Evolutionary conservation across 2,888 invertebrate species (phyloP).

Genomic region (Calameuta pallipes): DNA sequence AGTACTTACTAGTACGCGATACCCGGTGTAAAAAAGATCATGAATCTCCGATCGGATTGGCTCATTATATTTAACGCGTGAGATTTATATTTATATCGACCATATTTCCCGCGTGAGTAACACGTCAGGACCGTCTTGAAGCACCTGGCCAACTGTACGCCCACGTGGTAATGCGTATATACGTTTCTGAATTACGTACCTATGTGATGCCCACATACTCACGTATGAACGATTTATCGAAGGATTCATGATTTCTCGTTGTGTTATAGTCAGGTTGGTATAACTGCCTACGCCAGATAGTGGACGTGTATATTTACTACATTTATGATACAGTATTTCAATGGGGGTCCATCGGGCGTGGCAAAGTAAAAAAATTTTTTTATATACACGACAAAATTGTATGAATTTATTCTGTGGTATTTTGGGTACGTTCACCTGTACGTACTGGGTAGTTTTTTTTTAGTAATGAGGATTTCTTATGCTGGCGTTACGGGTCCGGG

Average conservation of each 20-base stretch:
- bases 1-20: neutral
- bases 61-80: slow-evolving; percentile 30
- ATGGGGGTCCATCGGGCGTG: neutral
- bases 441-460: too few relatives aligned
- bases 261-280: neutral
- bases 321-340: neutral
- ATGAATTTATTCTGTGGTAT: too few relatives aligned
- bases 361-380: neutral
- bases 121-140: neutral
- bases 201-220: neutral
- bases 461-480: too few relatives aligned
- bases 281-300: neutral
- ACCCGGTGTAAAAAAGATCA: neutral
- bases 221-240: neutral
- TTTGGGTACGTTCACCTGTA: too few relatives aligned
- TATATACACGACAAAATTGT: too few relatives aligned
- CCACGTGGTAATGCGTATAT: neutral
- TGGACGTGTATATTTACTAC: neutral
- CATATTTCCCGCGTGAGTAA: slow-evolving; percentile 14
- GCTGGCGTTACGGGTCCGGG: too few relatives aligned
- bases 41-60: slow-evolving; percentile 1
- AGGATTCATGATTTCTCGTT: neutral
- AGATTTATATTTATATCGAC: slow-evolving; percentile 30
- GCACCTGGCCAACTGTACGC: neutral
- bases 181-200: neutral